Conservation (phyloP, 2,113 vertebrate species). For the Rhabdomys dilectus region DNA sequence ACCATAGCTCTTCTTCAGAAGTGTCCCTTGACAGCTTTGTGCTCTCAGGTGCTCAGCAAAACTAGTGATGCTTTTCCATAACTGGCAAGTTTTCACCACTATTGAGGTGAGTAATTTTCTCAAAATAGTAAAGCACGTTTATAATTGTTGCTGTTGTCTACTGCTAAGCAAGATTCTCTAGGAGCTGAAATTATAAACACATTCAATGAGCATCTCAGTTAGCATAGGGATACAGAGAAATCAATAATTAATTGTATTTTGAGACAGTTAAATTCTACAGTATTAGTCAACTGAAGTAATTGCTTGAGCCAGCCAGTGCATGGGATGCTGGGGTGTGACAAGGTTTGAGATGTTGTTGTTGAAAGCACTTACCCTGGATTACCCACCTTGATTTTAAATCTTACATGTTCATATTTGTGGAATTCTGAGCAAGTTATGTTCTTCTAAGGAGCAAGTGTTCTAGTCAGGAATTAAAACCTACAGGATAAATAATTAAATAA, state of each 20-base stretch:
- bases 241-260: not conserved
- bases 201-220: not conserved
- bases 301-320: too few relatives aligned
- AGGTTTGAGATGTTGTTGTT: not conserved
- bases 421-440: not conserved
- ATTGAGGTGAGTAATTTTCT: not conserved
- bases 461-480: not conserved
- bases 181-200: not conserved
- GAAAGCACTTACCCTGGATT: accelerated
- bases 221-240: not conserved
- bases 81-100: not conserved
- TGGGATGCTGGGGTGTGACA: not conserved
- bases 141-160: not conserved
- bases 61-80: not conserved
- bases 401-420: not conserved
- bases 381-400: not conserved
- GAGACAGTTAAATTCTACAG: not conserved
- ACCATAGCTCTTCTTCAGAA: not conserved
- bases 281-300: not conserved
- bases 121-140: not conserved
- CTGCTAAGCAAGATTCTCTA: not conserved
- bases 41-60: not conserved
- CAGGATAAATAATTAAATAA: not conserved
- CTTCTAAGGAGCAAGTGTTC: not conserved
- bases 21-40: not conserved